These are phyloP conservation scores for Psettodes erumei DNA, from an alignment of 2,113 vertebrate genomes.

Conservation along the genomic window DNA sequence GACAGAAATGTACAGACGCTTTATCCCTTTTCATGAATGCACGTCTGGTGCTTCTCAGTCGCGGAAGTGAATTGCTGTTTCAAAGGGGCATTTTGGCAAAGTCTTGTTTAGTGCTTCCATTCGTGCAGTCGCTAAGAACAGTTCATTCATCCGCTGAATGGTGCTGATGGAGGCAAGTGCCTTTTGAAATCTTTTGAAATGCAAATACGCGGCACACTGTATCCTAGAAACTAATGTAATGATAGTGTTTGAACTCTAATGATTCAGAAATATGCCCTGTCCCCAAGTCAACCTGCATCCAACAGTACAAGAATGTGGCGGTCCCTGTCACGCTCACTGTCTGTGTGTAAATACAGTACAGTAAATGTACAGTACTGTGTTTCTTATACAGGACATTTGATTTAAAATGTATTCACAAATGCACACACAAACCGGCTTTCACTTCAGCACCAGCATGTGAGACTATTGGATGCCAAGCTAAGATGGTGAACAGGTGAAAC, in stretches of 20 bases:
- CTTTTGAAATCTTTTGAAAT: slow-evolving; percentile 61
- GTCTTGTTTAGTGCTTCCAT: slow-evolving; percentile 48
- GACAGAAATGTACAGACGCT: slow-evolving; percentile 15
- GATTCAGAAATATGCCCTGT: slow-evolving; percentile 46
- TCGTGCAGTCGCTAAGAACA: slow-evolving; percentile 50
- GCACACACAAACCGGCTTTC: too few relatives aligned
- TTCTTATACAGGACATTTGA: not conserved
- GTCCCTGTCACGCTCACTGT: not conserved
- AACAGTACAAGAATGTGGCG: slow-evolving; percentile 8
- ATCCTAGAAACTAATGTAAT: slow-evolving; percentile 52
- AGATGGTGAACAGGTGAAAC: too few relatives aligned
- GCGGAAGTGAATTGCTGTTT: slow-evolving; percentile 35
- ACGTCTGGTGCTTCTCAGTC: slow-evolving; percentile 24
- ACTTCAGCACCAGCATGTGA: too few relatives aligned
- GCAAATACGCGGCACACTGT: slow-evolving; percentile 54
- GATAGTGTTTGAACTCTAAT: slow-evolving; percentile 49
- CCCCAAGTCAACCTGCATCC: slow-evolving; percentile 36
- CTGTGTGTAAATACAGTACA: not conserved
- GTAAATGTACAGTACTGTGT: not conserved
- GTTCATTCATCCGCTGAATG: slow-evolving; percentile 62
- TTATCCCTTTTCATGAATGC: slow-evolving; percentile 7
- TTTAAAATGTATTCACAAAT: not conserved
- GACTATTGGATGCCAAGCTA: too few relatives aligned
- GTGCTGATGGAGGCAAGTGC: slow-evolving; percentile 54
- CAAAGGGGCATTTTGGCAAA: slow-evolving; percentile 36